These are phyloP conservation scores for Orgyia antiqua DNA, from an alignment of 2,888 invertebrate species.

Conservation along the genomic window DNA sequence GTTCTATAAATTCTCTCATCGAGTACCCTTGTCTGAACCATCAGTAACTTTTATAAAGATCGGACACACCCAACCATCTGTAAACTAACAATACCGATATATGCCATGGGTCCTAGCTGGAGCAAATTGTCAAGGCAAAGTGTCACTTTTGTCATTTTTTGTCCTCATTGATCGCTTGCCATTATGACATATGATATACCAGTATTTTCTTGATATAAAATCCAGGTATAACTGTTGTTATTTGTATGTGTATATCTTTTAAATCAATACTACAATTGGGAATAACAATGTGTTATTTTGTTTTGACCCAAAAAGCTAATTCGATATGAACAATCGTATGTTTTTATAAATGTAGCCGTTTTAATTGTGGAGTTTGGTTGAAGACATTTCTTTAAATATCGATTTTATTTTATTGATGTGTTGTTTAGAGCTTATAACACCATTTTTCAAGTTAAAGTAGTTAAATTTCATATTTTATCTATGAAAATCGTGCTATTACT, in stretches of 20 bases:
- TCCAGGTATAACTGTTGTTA: slow-evolving; percentile 14
- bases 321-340: too few relatives aligned
- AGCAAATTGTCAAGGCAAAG: slow-evolving; percentile 57
- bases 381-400: too few relatives aligned
- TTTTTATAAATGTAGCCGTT: too few relatives aligned
- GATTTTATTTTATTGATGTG: too few relatives aligned
- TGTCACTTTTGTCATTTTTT: slow-evolving; percentile 40
- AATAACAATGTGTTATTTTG: too few relatives aligned
- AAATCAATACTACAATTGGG: too few relatives aligned
- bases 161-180: slow-evolving; percentile 40
- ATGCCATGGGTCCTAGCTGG: slow-evolving; percentile 43
- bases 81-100: slow-evolving; percentile 34
- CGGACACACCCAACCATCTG: slow-evolving; percentile 24
- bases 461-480: too few relatives aligned
- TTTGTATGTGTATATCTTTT: slow-evolving; percentile 14
- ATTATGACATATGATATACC: slow-evolving; percentile 51
- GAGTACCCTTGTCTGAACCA: slow-evolving; percentile 1
- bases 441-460: too few relatives aligned
- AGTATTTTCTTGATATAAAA: slow-evolving; percentile 27
- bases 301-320: too few relatives aligned
- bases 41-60: slow-evolving; percentile 4
- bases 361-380: too few relatives aligned
- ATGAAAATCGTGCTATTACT: too few relatives aligned
- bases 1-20: not conserved
- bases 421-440: too few relatives aligned